Evolutionary conservation across 2,888 invertebrate genomes (phyloP).

Genomic region (Melanchra persicariae): DNA sequence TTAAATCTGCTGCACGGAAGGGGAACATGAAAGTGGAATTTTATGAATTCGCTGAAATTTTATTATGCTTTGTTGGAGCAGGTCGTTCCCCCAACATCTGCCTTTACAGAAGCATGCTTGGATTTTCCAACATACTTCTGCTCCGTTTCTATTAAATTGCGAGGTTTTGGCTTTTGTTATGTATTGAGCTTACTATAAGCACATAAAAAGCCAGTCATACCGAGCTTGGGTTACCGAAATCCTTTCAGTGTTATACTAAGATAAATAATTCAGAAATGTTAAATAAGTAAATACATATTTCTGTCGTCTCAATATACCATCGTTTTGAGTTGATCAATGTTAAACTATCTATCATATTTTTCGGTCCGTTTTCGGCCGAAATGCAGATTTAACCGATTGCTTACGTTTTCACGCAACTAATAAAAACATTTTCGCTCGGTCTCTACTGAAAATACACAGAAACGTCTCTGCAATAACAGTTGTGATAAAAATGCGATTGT

Average conservation of each 20-base stretch:
- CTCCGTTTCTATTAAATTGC: background rate
- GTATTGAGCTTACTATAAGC: background rate
- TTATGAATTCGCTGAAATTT: slow-evolving; percentile 13
- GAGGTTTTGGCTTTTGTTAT: background rate
- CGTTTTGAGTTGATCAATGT: too few species aligned
- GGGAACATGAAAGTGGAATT: slow-evolving; percentile 20
- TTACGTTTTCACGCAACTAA: too few species aligned
- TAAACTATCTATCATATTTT: too few species aligned
- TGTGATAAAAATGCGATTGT: slow-evolving; percentile 1
- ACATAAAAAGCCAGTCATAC: background rate
- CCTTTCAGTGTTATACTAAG: too few species aligned
- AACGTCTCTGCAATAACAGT: background rate
- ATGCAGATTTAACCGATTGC: too few species aligned
- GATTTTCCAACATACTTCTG: background rate
- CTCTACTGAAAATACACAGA: background rate
- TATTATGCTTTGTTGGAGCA: background rate
- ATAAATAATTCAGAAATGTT: too few species aligned
- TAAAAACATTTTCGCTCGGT: too few species aligned
- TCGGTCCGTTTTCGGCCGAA: too few species aligned
- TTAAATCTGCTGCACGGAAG: slow-evolving; percentile 18
- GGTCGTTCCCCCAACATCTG: background rate
- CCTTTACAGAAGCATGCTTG: background rate
- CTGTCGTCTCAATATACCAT: too few species aligned
- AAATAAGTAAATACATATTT: too few species aligned
- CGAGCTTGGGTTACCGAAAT: background rate